Percentiles rank a stretch among this genome's conserved stretches.
phyloP scores from a whole-genome alignment of 2,113 vertebrate species.

The Petrocephalus zakoni region DNA sequence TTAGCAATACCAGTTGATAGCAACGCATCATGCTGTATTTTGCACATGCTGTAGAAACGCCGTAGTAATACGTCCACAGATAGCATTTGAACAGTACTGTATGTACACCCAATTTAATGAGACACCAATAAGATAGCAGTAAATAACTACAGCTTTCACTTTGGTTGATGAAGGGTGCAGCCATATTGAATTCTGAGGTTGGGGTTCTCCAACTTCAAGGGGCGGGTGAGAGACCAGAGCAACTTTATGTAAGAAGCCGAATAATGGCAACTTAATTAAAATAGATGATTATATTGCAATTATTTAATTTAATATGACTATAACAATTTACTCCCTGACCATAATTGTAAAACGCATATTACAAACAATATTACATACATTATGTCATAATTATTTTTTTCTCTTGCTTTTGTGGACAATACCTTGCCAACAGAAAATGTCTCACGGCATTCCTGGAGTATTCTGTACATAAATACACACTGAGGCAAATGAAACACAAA shows the following conservation, averaged over 20 bases:
- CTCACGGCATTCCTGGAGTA: background rate
- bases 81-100: background rate
- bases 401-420: background rate
- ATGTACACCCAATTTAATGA: background rate
- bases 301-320: background rate
- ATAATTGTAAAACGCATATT: too few relatives aligned
- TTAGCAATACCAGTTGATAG: background rate
- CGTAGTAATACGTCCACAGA: background rate
- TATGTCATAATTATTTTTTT: background rate
- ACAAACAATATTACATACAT: background rate
- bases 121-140: background rate
- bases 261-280: background rate
- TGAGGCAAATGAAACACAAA: background rate
- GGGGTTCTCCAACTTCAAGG: background rate
- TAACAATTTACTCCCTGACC: too few relatives aligned
- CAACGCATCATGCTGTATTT: background rate
- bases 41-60: background rate
- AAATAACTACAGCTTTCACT: background rate
- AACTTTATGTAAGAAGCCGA: background rate
- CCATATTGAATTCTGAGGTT: background rate
- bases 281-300: background rate
- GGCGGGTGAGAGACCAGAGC: background rate
- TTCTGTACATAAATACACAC: background rate
- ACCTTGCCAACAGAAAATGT: background rate
- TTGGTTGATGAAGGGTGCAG: background rate